phyloP scores from a whole-genome alignment of 2,888 invertebrate species.

The Eupithecia subfuscata region DNA sequence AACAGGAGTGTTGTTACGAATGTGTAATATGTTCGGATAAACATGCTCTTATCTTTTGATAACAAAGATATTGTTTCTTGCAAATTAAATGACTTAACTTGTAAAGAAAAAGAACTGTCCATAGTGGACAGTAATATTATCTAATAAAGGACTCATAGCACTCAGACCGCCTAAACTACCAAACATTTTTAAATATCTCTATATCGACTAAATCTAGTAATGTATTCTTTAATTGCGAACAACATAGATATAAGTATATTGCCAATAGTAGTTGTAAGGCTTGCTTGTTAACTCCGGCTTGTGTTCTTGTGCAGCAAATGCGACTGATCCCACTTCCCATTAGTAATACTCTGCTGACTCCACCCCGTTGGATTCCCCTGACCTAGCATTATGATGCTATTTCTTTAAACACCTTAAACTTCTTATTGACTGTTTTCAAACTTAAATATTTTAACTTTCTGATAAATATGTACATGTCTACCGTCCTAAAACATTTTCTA shows the following conservation, averaged over 20 bases:
- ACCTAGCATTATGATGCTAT: constrained; percentile 1
- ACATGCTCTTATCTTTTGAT: constrained; percentile 3
- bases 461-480: neutral
- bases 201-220: constrained; percentile 29
- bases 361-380: neutral
- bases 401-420: neutral
- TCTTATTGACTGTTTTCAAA: neutral
- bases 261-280: constrained; percentile 67
- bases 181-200: constrained; percentile 34
- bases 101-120: neutral
- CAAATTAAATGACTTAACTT: neutral
- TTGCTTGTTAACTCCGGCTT: constrained; percentile 48
- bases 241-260: constrained; percentile 57
- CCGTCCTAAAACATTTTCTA: neutral
- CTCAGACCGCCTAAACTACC: constrained; percentile 32
- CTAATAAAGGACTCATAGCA: neutral
- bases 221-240: constrained; percentile 43
- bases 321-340: constrained; percentile 30
- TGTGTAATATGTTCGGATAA: neutral
- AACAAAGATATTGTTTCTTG: neutral
- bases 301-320: constrained; percentile 38
- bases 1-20: neutral
- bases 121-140: neutral
- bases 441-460: neutral
- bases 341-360: constrained; percentile 5